Percentiles rank a stretch among this genome's conserved stretches.
These are phyloP conservation scores for Drosophila demipolita DNA, from an alignment of 2,888 invertebrate genomes.

Conservation along the genomic window DNA sequence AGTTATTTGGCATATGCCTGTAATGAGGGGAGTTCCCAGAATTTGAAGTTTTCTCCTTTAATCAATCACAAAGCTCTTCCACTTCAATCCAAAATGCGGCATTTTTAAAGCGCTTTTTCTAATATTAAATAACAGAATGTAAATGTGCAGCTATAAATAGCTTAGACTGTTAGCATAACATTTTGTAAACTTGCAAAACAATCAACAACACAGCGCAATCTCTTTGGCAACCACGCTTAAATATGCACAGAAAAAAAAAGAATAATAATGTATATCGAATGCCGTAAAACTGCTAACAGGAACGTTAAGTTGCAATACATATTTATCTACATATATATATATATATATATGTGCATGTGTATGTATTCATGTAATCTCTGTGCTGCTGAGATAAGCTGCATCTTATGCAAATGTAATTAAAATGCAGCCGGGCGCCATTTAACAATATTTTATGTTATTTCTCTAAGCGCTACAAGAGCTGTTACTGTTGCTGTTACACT, in stretches of 20 bases:
- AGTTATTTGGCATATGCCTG: background rate
- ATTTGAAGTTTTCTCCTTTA: background rate
- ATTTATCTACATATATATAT: background rate
- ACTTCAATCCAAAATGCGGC: background rate
- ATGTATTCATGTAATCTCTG: background rate
- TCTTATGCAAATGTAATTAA: slow-evolving; percentile 78
- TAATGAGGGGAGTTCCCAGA: background rate
- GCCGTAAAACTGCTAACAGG: slow-evolving; percentile 2
- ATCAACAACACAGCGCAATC: slow-evolving; percentile 1
- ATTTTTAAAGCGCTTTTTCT: background rate
- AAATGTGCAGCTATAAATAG: background rate
- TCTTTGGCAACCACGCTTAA: background rate
- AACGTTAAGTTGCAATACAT: slow-evolving; percentile 1
- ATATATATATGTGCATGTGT: too few relatives aligned
- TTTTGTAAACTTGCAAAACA: background rate
- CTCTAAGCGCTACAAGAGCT: slow-evolving; percentile 14
- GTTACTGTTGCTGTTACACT: background rate
- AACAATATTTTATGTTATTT: slow-evolving; percentile 72
- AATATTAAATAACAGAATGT: background rate
- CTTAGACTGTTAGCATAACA: background rate
- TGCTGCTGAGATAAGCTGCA: slow-evolving; percentile 67
- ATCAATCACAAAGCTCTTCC: background rate
- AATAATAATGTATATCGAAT: slow-evolving; percentile 1
- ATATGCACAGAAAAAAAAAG: background rate
- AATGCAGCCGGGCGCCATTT: slow-evolving; percentile 70